Evolutionary conservation across 2,113 vertebrate genomes (phyloP).

Genomic region (Capreolus pygargus): DNA sequence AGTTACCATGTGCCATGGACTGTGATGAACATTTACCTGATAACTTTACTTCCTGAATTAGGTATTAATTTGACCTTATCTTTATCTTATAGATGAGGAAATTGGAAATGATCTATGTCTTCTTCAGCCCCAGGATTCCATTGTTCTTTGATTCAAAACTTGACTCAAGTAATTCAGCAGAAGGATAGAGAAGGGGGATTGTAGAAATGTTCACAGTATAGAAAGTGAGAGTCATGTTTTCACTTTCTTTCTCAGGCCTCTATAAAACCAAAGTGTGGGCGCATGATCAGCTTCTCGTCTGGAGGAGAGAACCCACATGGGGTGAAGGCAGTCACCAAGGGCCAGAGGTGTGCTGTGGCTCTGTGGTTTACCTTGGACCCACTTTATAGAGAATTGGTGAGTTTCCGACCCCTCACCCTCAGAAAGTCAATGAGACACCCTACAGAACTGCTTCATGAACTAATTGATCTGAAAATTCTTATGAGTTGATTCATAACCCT

Average conservation of each 20-base stretch:
- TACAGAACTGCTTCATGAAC: background rate
- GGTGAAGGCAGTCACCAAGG: constrained; percentile 93
- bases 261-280: constrained; percentile 93
- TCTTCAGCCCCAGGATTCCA: background rate
- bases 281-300: constrained; percentile 96
- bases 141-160: background rate
- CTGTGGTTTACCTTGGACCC: constrained; percentile 97
- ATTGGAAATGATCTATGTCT: background rate
- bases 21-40: background rate
- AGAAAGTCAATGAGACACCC: background rate
- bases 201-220: background rate
- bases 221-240: background rate
- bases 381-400: constrained; percentile 94
- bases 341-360: constrained; percentile 94
- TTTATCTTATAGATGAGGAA: background rate
- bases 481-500: background rate
- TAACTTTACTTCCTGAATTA: background rate
- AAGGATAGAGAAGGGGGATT: background rate
- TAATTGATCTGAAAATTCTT: background rate
- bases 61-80: background rate
- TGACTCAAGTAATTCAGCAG: background rate
- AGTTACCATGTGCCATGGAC: no score
- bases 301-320: constrained; percentile 97
- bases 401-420: background rate
- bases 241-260: constrained; percentile 84